These are phyloP conservation scores for Epizoanthus ramosus DNA, from an alignment of 92 coral and sea anemone species.

Conservation along the genomic window DNA sequence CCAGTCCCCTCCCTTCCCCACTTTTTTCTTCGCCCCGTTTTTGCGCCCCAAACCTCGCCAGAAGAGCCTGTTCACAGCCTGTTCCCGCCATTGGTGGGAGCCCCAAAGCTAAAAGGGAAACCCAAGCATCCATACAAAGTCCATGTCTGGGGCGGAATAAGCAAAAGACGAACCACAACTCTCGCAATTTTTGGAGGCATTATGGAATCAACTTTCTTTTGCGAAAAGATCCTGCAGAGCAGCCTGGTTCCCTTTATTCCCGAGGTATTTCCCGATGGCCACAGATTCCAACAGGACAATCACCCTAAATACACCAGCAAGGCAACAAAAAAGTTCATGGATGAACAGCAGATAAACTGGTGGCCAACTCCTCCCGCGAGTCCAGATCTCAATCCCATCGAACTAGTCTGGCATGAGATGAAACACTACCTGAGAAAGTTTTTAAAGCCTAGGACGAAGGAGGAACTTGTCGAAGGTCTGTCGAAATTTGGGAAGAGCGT, in stretches of 20 bases:
- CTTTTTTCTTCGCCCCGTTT: no score
- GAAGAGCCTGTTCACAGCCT: no score
- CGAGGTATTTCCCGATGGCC: slow-evolving; percentile 20
- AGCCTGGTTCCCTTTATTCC: slow-evolving; percentile 9
- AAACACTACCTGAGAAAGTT: slow-evolving; percentile 14
- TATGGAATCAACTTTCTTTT: slow-evolving; percentile 23
- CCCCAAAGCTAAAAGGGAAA: slow-evolving; percentile 2
- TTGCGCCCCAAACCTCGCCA: no score
- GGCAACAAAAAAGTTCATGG: slow-evolving; percentile 14
- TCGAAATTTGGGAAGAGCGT: slow-evolving; percentile 13
- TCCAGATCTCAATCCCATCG: slow-evolving; percentile 31
- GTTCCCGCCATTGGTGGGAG: no score
- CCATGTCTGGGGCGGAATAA: slow-evolving; percentile 30
- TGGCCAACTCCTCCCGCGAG: slow-evolving; percentile 30
- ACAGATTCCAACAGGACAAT: slow-evolving; percentile 38
- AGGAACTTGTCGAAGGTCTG: slow-evolving; percentile 21
- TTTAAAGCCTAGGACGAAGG: slow-evolving; percentile 27
- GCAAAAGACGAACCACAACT: slow-evolving; percentile 8
- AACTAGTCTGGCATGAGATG: slow-evolving; percentile 33
- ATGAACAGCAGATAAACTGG: slow-evolving; percentile 22
- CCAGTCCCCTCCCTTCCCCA: no score
- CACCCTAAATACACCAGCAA: slow-evolving; percentile 28
- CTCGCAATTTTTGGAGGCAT: slow-evolving; percentile 15
- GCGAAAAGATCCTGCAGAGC: slow-evolving; percentile 8
- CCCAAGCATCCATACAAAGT: slow-evolving; percentile 15